A percentile compares a stretch with the other conserved stretches of the same genome.
phyloP scores from a whole-genome alignment of 2,797 vertebrate species.

The Pseudotriccus pelzelni region DNA sequence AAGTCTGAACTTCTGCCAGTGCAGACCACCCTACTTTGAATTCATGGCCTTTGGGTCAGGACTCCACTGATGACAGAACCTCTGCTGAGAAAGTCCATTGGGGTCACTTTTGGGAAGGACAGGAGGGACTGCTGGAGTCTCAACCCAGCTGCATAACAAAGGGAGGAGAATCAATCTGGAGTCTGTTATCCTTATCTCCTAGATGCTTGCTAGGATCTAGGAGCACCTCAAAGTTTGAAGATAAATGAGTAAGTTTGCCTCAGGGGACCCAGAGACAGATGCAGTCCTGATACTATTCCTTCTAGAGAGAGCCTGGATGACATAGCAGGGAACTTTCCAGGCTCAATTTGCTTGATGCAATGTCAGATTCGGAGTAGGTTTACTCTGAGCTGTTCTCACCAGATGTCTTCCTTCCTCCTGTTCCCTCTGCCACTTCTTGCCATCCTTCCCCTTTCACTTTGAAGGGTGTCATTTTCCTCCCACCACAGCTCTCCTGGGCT shows the following conservation, averaged over 20 bases:
- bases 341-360: not conserved
- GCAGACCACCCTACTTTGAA: not conserved
- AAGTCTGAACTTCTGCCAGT: not conserved
- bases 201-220: not conserved
- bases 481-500: not conserved
- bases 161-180: not conserved
- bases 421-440: not conserved
- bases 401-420: not conserved
- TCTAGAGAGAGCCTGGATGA: not conserved
- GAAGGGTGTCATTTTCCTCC: not conserved
- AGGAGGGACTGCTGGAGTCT: not conserved
- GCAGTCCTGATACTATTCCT: not conserved
- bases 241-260: not conserved
- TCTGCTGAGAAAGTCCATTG: not conserved
- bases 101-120: not conserved
- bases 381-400: not conserved
- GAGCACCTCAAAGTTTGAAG: not conserved
- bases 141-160: not conserved
- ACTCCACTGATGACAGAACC: not conserved
- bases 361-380: not conserved
- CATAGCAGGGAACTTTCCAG: not conserved
- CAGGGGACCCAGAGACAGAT: not conserved
- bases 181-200: not conserved
- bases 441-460: not conserved
- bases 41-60: not conserved